Conservation (phyloP, 2,888 invertebrate genomes). For the Erebia epiphron region DNA sequence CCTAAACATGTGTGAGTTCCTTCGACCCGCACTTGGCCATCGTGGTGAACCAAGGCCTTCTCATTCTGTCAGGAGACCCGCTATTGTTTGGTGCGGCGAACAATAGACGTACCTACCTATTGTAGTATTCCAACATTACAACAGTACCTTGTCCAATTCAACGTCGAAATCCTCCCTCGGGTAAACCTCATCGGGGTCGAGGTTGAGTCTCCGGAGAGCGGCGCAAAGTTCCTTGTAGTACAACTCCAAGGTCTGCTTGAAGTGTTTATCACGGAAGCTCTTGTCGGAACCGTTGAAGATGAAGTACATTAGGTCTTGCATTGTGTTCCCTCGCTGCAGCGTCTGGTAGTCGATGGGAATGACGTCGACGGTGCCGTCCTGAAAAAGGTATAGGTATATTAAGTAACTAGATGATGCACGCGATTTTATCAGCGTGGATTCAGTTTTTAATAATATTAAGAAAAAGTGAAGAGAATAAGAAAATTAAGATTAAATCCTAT, state of each 20-base stretch:
- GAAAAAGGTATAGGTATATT: background rate
- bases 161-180: constrained; percentile 45
- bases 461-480: no score
- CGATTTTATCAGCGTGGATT: no score
- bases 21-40: no score
- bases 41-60: no score
- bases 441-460: no score
- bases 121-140: background rate
- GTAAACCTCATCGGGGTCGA: constrained; percentile 45
- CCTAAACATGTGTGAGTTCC: no score
- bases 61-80: no score
- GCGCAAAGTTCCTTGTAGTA: constrained; percentile 47
- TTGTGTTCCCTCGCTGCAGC: constrained; percentile 35
- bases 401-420: no score
- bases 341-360: constrained; percentile 43
- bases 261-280: constrained; percentile 31
- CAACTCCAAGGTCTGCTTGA: constrained; percentile 42
- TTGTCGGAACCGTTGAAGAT: constrained; percentile 37
- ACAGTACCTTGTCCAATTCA: constrained; percentile 48
- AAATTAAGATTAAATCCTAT: no score
- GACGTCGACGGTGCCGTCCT: constrained; percentile 38
- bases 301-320: constrained; percentile 37
- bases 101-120: no score
- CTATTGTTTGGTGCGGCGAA: no score
- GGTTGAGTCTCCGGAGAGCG: constrained; percentile 41